Percentiles rank a stretch among this genome's conserved stretches.
Conservation (phyloP, 2,113 vertebrate genomes). For the Myotis lucifugus region DNA sequence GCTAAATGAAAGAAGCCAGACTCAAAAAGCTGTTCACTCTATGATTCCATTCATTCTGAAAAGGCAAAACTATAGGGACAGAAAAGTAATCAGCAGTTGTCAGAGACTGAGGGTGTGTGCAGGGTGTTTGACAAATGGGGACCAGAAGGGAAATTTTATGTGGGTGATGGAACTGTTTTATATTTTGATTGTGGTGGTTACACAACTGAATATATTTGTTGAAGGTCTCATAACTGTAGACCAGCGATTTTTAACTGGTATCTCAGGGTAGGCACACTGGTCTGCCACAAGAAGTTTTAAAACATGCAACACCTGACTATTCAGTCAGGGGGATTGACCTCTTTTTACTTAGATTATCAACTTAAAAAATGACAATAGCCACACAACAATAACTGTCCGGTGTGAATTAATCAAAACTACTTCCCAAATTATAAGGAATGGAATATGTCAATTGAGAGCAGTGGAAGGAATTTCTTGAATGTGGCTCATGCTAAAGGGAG, state of each 20-base stretch:
- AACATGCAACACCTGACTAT: not conserved
- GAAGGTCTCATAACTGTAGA: not conserved
- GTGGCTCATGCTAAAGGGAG: not conserved
- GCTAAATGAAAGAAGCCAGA: not conserved
- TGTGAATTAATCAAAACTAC: not conserved
- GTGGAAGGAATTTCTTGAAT: not conserved
- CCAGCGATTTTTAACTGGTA: not conserved
- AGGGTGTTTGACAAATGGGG: not conserved
- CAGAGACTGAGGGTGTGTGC: not conserved
- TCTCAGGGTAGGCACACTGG: not conserved
- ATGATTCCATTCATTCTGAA: not conserved
- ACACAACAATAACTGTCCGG: not conserved
- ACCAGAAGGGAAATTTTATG: not conserved
- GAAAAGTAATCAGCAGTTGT: not conserved
- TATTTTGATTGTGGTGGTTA: not conserved
- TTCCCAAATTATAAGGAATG: not conserved
- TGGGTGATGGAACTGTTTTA: not conserved
- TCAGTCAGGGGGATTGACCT: not conserved
- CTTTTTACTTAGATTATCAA: not conserved
- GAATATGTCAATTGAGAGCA: not conserved
- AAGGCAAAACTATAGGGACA: not conserved
- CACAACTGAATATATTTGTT: not conserved
- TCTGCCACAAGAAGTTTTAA: not conserved
- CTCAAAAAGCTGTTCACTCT: not conserved
- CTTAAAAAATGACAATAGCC: not conserved